Percentiles rank a stretch among this genome's conserved stretches.
These are phyloP conservation scores for Cataglyphis albicans DNA, from an alignment of 2,888 invertebrate genomes.

Conservation along the genomic window DNA sequence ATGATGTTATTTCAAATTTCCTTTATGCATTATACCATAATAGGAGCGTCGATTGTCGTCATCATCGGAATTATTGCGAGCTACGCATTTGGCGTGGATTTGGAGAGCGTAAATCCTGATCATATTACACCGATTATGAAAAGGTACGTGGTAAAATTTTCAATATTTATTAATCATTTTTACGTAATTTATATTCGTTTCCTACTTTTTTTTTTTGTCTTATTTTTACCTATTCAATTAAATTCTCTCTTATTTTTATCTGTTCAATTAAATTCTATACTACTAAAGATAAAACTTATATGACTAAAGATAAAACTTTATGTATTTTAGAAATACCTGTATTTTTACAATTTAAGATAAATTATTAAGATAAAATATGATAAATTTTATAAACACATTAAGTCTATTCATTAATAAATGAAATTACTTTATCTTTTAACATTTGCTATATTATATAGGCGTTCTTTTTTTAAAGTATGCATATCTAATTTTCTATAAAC, in stretches of 20 bases:
- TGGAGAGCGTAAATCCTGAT: slow-evolving; percentile 88
- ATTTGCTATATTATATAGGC: not conserved
- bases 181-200: not conserved
- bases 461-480: not conserved
- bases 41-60: slow-evolving; percentile 88
- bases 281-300: not conserved
- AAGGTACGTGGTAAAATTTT: slow-evolving; percentile 77
- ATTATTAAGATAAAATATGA: not conserved
- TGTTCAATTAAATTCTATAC: not conserved
- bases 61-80: slow-evolving; percentile 89
- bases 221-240: not conserved
- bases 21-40: slow-evolving; percentile 90
- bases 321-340: not conserved
- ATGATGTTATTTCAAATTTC: slow-evolving; percentile 89
- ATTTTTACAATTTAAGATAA: not conserved
- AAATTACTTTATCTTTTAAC: not conserved
- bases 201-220: not conserved
- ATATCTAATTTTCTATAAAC: not conserved
- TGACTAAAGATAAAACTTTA: not conserved
- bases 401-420: not conserved
- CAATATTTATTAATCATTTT: not conserved
- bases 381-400: not conserved
- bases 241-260: not conserved
- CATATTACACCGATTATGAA: slow-evolving; percentile 88
- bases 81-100: slow-evolving; percentile 87